Evolutionary conservation across 1,140 invertebrate species (phyloP).

Genomic region (Rhopalosiphum maidis): DNA sequence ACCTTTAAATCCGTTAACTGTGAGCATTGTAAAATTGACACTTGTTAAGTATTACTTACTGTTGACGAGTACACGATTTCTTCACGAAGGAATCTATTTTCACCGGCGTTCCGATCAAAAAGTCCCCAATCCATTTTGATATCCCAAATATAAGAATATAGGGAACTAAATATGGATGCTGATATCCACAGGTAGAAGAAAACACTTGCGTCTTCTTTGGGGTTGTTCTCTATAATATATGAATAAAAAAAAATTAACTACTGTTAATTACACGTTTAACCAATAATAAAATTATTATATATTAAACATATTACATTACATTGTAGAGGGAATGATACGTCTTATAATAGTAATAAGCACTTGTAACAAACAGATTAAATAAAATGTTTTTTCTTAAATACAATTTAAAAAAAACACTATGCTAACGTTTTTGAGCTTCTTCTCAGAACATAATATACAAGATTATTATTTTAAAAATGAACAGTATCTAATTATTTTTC

Average conservation of each 20-base stretch:
- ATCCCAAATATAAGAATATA: constrained; percentile 86
- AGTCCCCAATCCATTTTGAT: constrained; percentile 94
- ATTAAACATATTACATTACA: background rate
- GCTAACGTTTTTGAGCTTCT: background rate
- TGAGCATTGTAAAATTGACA: background rate
- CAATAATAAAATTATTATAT: background rate
- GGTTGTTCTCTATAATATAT: background rate
- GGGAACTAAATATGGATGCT: constrained; percentile 75
- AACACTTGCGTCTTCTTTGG: constrained; percentile 29
- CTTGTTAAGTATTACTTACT: constrained; percentile 63
- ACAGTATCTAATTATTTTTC: background rate
- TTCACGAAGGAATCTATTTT: constrained; percentile 75
- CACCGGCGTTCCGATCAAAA: constrained; percentile 79
- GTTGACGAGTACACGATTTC: constrained; percentile 73
- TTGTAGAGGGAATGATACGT: background rate
- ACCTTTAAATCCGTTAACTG: background rate
- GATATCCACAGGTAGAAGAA: constrained; percentile 77
- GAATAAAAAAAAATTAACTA: background rate
- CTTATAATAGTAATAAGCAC: background rate
- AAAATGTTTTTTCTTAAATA: background rate
- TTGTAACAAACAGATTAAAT: background rate
- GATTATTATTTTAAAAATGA: background rate
- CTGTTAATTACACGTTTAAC: background rate
- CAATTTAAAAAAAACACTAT: too few species aligned
- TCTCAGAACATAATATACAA: background rate